Percentiles rank a stretch among this genome's conserved stretches.
Evolutionary conservation across 2,797 vertebrate genomes (phyloP).

Genomic region (Lacerta agilis): DNA sequence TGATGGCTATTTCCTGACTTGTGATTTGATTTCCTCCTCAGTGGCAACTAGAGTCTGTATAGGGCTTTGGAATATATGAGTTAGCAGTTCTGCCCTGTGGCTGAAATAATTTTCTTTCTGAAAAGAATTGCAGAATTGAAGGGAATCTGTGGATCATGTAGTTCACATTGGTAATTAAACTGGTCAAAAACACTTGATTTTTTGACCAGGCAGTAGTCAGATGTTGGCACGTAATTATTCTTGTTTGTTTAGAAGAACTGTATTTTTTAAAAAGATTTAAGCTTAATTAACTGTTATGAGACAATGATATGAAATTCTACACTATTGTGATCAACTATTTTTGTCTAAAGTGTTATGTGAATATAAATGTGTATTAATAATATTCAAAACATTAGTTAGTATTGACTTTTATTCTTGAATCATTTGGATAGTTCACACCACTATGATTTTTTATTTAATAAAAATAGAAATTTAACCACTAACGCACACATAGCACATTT

Average conservation of each 20-base stretch:
- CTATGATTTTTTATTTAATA: not conserved
- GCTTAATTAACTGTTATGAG: not conserved
- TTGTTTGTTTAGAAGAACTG: not conserved
- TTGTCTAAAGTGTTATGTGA: not conserved
- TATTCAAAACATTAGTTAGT: not conserved
- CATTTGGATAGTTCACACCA: not conserved
- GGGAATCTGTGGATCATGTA: not conserved
- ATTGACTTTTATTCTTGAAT: not conserved
- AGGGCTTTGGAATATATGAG: not conserved
- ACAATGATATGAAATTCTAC: not conserved
- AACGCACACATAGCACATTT: not conserved
- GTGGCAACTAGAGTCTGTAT: too few relatives aligned
- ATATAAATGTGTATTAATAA: not conserved
- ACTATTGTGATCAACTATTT: not conserved
- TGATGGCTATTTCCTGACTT: not conserved
- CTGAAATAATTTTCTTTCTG: not conserved
- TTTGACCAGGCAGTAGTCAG: not conserved
- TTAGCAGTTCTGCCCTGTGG: not conserved
- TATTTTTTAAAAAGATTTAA: too few relatives aligned
- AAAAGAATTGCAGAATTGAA: not conserved
- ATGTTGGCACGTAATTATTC: not conserved
- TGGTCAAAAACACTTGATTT: not conserved
- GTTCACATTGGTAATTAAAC: not conserved
- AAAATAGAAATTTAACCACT: not conserved
- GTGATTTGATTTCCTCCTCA: not conserved